phyloP scores from a whole-genome alignment of 2,888 invertebrate genomes.

The Dione juno region DNA sequence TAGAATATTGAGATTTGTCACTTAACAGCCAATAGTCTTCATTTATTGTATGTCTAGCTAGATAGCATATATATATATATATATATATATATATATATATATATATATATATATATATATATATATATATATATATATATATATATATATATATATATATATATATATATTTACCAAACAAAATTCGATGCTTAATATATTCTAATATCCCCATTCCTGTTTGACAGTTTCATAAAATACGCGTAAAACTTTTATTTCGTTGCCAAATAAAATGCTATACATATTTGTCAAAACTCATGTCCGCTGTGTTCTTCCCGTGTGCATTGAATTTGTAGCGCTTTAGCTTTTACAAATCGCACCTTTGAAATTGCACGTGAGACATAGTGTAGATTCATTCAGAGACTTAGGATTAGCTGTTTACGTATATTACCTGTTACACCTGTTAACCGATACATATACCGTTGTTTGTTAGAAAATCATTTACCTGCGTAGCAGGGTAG shows the following conservation, averaged over 20 bases:
- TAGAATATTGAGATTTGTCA: too few species aligned
- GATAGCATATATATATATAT: too few species aligned
- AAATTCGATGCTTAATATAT: background rate
- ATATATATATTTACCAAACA: background rate
- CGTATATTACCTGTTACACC: too few species aligned
- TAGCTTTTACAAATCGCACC: constrained; percentile 57
- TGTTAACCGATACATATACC: too few species aligned
- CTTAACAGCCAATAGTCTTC: too few species aligned
- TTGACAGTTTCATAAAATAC: constrained; percentile 21
- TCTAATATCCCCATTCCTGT: background rate
- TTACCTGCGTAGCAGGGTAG: background rate
- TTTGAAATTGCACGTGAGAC: constrained; percentile 53
- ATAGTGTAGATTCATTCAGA: constrained; percentile 50
- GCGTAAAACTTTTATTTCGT: constrained; percentile 23
- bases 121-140: too few species aligned
- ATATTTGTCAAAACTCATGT: constrained; percentile 44
- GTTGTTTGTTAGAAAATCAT: background rate
- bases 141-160: too few species aligned
- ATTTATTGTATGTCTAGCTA: too few species aligned
- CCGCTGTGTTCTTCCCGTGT: constrained; percentile 40
- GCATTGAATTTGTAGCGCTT: constrained; percentile 45
- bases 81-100: too few species aligned
- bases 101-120: too few species aligned
- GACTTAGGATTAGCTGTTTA: background rate
- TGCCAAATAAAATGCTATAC: constrained; percentile 38